These are phyloP conservation scores for Cyprinodon brontotheroides DNA, from an alignment of 2,113 vertebrate species.

Conservation along the genomic window DNA sequence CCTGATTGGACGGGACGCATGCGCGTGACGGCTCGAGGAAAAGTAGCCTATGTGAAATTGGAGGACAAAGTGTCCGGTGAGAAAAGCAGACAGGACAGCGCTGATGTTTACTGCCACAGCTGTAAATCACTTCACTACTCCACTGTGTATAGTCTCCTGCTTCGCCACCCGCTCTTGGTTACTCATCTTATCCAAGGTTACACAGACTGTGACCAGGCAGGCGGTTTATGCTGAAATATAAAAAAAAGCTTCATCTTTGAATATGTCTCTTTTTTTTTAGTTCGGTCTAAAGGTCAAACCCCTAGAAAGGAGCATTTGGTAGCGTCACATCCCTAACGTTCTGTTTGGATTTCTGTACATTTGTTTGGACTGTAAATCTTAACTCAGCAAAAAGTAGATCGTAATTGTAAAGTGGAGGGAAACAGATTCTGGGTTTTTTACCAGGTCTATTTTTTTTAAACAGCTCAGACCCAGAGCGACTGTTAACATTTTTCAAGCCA, in stretches of 20 bases:
- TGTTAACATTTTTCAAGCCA: neutral
- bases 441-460: neutral
- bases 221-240: constrained; percentile 24
- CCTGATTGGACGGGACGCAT: constrained; percentile 96
- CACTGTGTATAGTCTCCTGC: constrained; percentile 44
- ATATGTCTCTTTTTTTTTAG: neutral
- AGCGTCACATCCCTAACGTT: neutral
- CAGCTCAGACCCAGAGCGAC: too few relatives aligned
- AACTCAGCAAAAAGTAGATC: neutral
- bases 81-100: constrained; percentile 39
- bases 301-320: neutral
- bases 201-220: constrained; percentile 23
- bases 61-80: constrained; percentile 95
- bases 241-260: neutral
- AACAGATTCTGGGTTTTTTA: neutral
- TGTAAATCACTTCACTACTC: constrained; percentile 59
- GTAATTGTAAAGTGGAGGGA: neutral
- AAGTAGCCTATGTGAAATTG: constrained; percentile 91
- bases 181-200: constrained; percentile 67
- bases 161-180: constrained; percentile 40
- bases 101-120: constrained; percentile 48
- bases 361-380: neutral
- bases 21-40: constrained; percentile 92
- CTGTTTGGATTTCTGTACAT: neutral
- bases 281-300: neutral